Percentiles rank a stretch among this genome's conserved stretches.
These are phyloP conservation scores for Semicossyphus pulcher DNA, from an alignment of 2,113 vertebrate genomes.

Conservation along the genomic window DNA sequence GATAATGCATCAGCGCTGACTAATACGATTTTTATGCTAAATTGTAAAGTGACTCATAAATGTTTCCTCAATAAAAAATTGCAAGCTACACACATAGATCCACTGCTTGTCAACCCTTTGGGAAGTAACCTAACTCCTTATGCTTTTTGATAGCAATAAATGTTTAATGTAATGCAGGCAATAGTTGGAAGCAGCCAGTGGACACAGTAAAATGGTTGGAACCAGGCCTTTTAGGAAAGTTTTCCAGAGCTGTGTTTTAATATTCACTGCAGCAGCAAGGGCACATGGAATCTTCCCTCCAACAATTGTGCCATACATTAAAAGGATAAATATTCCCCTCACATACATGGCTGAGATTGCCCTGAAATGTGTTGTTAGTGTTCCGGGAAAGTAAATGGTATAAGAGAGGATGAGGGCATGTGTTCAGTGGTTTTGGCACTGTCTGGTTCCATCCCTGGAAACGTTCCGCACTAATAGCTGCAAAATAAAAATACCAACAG, in stretches of 20 bases:
- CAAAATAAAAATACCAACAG: not conserved
- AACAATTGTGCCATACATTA: slow-evolving; percentile 8
- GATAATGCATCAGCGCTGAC: not conserved
- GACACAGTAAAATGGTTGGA: slow-evolving; percentile 29
- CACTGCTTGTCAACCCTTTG: slow-evolving; percentile 13
- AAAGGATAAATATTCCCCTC: slow-evolving; percentile 15
- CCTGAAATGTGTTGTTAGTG: not conserved
- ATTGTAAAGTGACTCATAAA: not conserved
- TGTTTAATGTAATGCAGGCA: slow-evolving; percentile 17
- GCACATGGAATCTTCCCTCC: not conserved
- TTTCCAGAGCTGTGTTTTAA: slow-evolving; percentile 13
- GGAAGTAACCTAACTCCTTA: slow-evolving; percentile 26
- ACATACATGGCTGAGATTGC: not conserved
- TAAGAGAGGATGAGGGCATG: not conserved
- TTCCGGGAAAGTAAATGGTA: not conserved
- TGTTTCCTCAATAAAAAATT: slow-evolving; percentile 45
- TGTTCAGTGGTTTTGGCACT: not conserved
- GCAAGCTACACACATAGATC: not conserved
- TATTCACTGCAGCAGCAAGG: slow-evolving; percentile 6
- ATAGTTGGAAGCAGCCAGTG: slow-evolving; percentile 23
- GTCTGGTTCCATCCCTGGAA: not conserved
- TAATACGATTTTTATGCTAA: not conserved
- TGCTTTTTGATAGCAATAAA: slow-evolving; percentile 2
- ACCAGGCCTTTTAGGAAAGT: not conserved
- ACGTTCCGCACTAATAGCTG: not conserved